Evolutionary conservation across 2,888 invertebrate genomes (phyloP), one percentile per base, ranked within the genome.

Genomic region (Clitarchus hookeri): DNA sequence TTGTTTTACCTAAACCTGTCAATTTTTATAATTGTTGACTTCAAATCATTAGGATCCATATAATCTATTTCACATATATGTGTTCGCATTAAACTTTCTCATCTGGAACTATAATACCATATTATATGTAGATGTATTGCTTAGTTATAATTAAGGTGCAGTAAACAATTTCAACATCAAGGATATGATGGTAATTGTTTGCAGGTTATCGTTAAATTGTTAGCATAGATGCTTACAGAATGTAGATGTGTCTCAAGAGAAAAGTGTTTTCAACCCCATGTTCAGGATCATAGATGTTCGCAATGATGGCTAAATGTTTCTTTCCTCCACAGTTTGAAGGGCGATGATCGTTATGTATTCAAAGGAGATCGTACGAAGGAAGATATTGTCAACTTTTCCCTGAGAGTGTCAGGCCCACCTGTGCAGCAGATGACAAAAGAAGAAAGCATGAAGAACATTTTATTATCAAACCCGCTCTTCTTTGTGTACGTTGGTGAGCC

Each of bases 381-480:
- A 88, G 98, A 98, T 89, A 96, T 99, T 90, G 95, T 98, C 0
- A 96, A 97, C 90, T 99, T 98, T 94, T 97, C 97, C 0, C 91
- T 95, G 87, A 93, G 98, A 89, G 96, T 98, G 94, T 95, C 96
- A 85, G 97, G 97, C 86, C 98, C 98, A 0, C 95, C 97, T 0
- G 96, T 98, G 0, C 96, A 97, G 90, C 94, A 95, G 90, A 93
- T 98, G 23, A 95, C 95, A 23, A 95, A 95, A 89, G 93, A 95
- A 12, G 96, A 97, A 88, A 96, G 96, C 90, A 94, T 98, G 88
- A 94, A 95, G 86, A 95, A 94, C 90, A 92, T 97, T 13, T 96
- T 96, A 90, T 94, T 94, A 87, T 93, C 94, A 83, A 96, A 96
- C 90, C 94, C 95, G 84, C 93, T 98, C 82, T 98, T 98, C 92